phyloP scores from a whole-genome alignment of 2,888 invertebrate genomes.

The Cancer borealis region DNA sequence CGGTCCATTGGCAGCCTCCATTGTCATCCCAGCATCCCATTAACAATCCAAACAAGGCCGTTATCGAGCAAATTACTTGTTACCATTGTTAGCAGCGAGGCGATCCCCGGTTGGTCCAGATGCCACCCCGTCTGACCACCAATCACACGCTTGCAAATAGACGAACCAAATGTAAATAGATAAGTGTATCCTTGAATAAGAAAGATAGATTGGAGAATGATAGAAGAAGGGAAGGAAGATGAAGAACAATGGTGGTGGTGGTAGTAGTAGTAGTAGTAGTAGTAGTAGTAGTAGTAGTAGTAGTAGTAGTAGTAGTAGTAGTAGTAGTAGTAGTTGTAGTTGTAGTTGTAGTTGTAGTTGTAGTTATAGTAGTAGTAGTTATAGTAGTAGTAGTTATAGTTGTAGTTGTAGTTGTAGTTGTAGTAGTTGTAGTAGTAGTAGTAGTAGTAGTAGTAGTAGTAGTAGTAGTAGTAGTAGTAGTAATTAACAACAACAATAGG shows the following conservation, averaged over 20 bases:
- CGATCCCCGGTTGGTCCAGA: background rate
- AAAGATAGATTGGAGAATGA: background rate
- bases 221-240: background rate
- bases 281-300: background rate
- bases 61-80: conserved; percentile 70
- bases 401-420: conserved; percentile 24
- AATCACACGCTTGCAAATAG: background rate
- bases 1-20: conserved; percentile 59
- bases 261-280: background rate
- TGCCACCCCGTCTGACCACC: background rate
- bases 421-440: conserved; percentile 29
- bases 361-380: background rate
- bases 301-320: background rate
- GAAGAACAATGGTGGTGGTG: background rate
- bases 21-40: conserved; percentile 66
- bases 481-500: background rate
- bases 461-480: background rate
- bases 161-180: background rate
- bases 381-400: conserved; percentile 29
- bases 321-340: background rate
- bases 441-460: conserved; percentile 40
- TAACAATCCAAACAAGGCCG: conserved; percentile 69
- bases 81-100: conserved; percentile 63
- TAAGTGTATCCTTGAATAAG: background rate
- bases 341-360: background rate